These are phyloP conservation scores for Ormyrus thymus DNA, from an alignment of 2,888 invertebrate species.

Conservation along the genomic window DNA sequence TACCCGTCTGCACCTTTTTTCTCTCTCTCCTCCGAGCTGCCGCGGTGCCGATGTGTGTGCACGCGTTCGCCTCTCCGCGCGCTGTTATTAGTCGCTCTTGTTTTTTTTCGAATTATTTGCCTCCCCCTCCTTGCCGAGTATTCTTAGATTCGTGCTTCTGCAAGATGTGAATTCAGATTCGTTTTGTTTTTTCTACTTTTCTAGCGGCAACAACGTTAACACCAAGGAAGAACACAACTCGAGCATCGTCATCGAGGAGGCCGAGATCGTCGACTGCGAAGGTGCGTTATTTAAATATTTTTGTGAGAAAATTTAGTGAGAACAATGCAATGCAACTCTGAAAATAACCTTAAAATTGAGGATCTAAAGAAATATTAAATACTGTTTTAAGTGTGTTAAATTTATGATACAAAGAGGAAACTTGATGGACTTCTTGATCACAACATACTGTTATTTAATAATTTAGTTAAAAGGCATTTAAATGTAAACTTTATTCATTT, in stretches of 20 bases:
- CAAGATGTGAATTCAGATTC: too few relatives aligned
- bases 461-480: too few relatives aligned
- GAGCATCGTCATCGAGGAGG: slow-evolving; percentile 72
- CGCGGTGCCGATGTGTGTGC: background rate
- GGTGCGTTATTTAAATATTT: slow-evolving; percentile 59
- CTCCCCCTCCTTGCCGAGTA: background rate
- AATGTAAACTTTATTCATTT: too few relatives aligned
- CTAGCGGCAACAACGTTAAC: slow-evolving; percentile 60
- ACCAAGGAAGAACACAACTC: slow-evolving; percentile 67
- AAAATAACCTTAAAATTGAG: too few relatives aligned
- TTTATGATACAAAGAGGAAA: too few relatives aligned
- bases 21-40: background rate
- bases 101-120: background rate
- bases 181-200: background rate
- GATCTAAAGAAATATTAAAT: too few relatives aligned
- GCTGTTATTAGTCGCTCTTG: background rate
- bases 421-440: too few relatives aligned
- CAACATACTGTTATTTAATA: too few relatives aligned
- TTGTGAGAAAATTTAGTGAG: background rate
- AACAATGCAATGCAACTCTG: too few relatives aligned
- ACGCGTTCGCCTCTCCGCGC: background rate
- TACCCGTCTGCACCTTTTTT: background rate
- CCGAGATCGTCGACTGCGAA: slow-evolving; percentile 73
- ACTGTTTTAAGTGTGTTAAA: too few relatives aligned
- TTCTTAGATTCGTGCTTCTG: background rate